These are phyloP conservation scores for Dufourea novaeangliae DNA, from an alignment of 1,140 invertebrate genomes.

Conservation along the genomic window DNA sequence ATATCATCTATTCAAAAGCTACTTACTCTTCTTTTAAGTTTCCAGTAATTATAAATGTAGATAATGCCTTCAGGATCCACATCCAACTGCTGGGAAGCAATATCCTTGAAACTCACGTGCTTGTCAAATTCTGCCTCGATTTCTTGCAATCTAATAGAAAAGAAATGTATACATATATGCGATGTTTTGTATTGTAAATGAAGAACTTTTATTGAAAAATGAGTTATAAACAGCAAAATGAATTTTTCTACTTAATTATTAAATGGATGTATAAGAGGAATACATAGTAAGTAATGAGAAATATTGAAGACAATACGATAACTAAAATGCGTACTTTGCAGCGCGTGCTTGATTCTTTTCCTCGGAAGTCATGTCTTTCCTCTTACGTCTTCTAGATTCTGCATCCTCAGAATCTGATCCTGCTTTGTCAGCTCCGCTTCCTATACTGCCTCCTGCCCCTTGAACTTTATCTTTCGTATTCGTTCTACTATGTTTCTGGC, in stretches of 20 bases:
- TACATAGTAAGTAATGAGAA: neutral
- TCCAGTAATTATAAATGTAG: conserved; percentile 97
- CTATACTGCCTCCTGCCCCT: conserved; percentile 81
- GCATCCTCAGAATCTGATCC: conserved; percentile 89
- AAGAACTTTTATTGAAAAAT: neutral
- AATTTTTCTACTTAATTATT: neutral
- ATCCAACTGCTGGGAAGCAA: conserved; percentile 88
- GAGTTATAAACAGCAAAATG: neutral
- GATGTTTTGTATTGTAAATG: neutral
- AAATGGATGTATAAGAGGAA: neutral
- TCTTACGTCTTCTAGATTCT: conserved; percentile 87
- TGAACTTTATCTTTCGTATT: conserved; percentile 90
- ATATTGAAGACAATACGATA: neutral
- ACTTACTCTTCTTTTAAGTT: conserved; percentile 90
- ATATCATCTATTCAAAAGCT: neutral
- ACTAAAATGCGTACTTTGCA: conserved; percentile 82
- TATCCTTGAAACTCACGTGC: conserved; percentile 92
- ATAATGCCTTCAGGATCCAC: conserved; percentile 91
- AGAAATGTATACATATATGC: conserved; percentile 19
- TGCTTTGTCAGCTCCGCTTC: conserved; percentile 76
- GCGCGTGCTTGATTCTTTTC: conserved; percentile 93
- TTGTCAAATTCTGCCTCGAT: conserved; percentile 97
- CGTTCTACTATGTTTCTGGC: conserved; percentile 96
- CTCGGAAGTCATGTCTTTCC: conserved; percentile 94
- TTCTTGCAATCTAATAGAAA: conserved; percentile 88